phyloP scores from a whole-genome alignment of 2,113 vertebrate genomes.

The Morone chrysops region DNA sequence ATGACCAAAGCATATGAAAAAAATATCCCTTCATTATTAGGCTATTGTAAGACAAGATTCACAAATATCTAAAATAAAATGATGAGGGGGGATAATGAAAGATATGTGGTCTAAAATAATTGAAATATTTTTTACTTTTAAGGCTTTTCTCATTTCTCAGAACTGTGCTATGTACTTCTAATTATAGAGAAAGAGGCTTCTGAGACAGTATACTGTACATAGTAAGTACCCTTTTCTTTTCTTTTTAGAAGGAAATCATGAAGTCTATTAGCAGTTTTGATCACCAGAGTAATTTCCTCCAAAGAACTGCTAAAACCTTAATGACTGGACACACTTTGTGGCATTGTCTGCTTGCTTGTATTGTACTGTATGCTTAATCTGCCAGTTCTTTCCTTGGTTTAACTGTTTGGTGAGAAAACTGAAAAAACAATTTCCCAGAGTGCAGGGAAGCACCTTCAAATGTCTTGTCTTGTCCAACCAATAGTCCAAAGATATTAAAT shows the following conservation, averaged over 20 bases:
- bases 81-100: not conserved
- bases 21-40: not conserved
- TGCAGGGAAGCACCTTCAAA: not conserved
- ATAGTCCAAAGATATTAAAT: not conserved
- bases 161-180: not conserved
- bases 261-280: not conserved
- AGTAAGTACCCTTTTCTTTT: too few species aligned
- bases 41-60: too few species aligned
- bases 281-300: not conserved
- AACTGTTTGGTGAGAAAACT: not conserved
- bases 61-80: not conserved
- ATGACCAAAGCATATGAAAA: not conserved
- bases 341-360: not conserved
- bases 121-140: not conserved
- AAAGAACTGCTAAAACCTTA: not conserved
- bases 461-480: not conserved
- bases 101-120: not conserved
- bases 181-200: not conserved
- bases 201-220: not conserved
- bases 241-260: not conserved
- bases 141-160: not conserved
- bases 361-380: too few species aligned
- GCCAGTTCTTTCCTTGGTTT: not conserved
- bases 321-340: not conserved
- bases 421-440: not conserved